Base-by-base conservation (phyloP, 1,140 invertebrate genomes). In the Acyrthosiphon pisum region DNA sequence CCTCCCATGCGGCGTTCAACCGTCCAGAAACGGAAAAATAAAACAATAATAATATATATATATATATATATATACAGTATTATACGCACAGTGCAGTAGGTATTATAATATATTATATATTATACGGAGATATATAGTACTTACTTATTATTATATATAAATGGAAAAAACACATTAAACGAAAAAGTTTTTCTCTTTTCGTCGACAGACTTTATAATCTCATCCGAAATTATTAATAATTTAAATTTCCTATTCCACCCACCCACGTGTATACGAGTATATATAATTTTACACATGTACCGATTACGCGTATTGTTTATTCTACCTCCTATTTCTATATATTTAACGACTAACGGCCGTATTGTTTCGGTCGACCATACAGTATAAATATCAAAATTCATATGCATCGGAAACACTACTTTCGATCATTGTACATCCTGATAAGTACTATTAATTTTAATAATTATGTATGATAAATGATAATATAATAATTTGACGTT, bases 41-140 rank as follows among this genome's bases (percentile, higher is more conserved):
- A 89, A 89, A 89, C 87, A 89, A 89, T 89, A 89, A 53, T 26
- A 53, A 46, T 44, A 86, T 86, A n/a, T 68, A 35, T 76, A n/a
- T 76, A 60, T 41, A 41, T 41, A 26, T 26, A 56, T 23, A 1
- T 7, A 53, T 14, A 60, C 56, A 68, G n/a, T 68, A 18, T 18
- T 76, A 76, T 76, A 76, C 30, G n/a, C 60, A n/a, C 14, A n/a
- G 60, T n/a, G 14, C n/a, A 26, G 56, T 56, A 56, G 23, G 60
- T 76, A 76, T 76, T 76, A 76, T n/a, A 76, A n/a, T 60, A 30
- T 60, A 60, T 60, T 50, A 53, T 53, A 53, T 53, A 53, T 53
- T 53, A 76, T 76, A 76, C 14, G 30, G 60, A n/a, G 30, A 76
- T 68, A 68, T 68, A 60, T 60, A 60, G 56, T 76, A 76, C 41